These are phyloP conservation scores for Anthoscopus minutus DNA, from an alignment of 2,113 vertebrate species.

Conservation along the genomic window DNA sequence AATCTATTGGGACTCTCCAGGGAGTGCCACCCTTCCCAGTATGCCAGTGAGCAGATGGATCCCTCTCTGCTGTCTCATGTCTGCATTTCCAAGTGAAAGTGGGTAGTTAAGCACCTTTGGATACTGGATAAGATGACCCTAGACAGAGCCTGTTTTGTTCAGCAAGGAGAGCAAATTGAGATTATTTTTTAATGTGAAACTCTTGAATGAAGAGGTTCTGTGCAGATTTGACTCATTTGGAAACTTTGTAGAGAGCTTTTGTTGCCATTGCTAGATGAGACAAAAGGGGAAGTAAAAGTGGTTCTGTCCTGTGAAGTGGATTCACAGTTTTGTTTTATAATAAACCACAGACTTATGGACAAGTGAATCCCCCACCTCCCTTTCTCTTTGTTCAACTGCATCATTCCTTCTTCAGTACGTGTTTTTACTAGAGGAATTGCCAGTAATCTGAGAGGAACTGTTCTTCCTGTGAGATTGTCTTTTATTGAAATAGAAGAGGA, in stretches of 20 bases:
- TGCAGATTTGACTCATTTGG: neutral
- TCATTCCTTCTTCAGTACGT: neutral
- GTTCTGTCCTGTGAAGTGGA: neutral
- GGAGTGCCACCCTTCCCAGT: neutral
- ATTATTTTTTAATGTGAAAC: neutral
- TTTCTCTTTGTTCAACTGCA: neutral
- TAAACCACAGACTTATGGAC: neutral
- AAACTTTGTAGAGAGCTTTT: neutral
- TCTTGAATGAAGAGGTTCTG: neutral
- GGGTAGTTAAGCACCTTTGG: neutral
- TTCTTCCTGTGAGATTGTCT: neutral
- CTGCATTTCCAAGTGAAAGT: neutral
- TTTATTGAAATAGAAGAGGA: neutral
- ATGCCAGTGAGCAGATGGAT: neutral
- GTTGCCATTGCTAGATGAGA: neutral
- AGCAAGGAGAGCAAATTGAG: neutral
- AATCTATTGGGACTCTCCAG: neutral
- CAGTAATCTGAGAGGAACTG: neutral
- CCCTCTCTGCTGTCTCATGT: neutral
- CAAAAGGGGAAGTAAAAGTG: slow-evolving; percentile 8
- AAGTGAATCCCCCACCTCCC: neutral
- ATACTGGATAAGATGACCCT: neutral
- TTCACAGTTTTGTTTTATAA: neutral
- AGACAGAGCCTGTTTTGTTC: neutral
- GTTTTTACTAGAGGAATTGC: neutral